A percentile compares a stretch with the other conserved stretches of the same genome.
phyloP scores from a whole-genome alignment of 2,797 vertebrate genomes.

The Cheirogaleus major region DNA sequence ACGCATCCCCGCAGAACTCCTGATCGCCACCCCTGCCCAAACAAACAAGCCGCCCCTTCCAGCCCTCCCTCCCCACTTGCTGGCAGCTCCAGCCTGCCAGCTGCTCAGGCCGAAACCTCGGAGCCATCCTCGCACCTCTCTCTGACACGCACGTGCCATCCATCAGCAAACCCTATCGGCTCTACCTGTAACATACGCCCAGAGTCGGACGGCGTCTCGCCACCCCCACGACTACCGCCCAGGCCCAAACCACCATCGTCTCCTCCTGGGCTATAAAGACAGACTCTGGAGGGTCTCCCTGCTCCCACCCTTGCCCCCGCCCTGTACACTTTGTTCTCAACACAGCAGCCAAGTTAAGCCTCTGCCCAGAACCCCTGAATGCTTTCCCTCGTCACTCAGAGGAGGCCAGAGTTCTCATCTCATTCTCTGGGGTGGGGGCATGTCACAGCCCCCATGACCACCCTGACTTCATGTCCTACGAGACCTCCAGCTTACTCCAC shows the following conservation, averaged over 20 bases:
- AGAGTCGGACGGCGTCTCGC: accelerated
- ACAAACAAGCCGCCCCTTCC: not conserved
- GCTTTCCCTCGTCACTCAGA: not conserved
- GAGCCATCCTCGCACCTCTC: not conserved
- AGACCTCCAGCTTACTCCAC: not conserved
- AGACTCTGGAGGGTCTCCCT: not conserved
- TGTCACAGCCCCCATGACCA: not conserved
- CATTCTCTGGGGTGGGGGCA: too few relatives aligned
- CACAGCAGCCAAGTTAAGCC: not conserved
- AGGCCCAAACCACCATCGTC: not conserved
- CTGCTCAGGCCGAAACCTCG: not conserved
- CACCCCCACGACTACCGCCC: accelerated
- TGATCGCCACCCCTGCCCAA: too few relatives aligned
- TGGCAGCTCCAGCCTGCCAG: not conserved
- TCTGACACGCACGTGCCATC: not conserved
- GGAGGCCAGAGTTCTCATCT: not conserved
- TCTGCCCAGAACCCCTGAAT: not conserved
- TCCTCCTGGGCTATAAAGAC: not conserved
- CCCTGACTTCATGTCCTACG: not conserved
- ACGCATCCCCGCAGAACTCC: not conserved
- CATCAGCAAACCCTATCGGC: not conserved
- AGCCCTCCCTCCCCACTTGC: not conserved
- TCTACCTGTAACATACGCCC: not conserved
- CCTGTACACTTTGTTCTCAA: not conserved
- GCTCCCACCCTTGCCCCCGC: not conserved